Evolutionary conservation across 2,113 vertebrate species (phyloP), one percentile per base, ranked within the genome.

Genomic region (Nannospalax galili): DNA sequence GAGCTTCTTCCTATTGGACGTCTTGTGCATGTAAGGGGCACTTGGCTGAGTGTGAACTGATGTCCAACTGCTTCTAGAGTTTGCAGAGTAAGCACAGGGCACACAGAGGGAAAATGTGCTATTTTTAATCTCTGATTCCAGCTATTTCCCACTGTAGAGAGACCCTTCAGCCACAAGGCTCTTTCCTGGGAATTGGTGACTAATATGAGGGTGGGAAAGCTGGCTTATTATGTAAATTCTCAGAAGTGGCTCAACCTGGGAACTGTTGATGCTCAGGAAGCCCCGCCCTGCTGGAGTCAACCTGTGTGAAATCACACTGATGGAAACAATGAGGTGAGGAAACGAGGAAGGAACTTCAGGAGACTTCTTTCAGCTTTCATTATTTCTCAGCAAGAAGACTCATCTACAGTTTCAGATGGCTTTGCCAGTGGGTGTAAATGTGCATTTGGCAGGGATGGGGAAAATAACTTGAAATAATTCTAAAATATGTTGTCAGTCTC

Each of bases 291-390:
- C n/a, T 75, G 24, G 22, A 56, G 16, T 14, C 48, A 12, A 1
- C 0, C 11, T 28, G 6, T 0, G 10, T 26, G 20, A 78, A 26
- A 48, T 1, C 22, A 16, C 37, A 11, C 0, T 20, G 3, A 42
- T 22, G 7, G 28, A 70, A 42, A 73, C 42, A 7, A 20, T 0
- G 12, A 37, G 22, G 26, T 7, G 11, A 77, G 1, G 8, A 45
- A 69, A 26, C 0, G 10, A 16, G 45, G 2, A 73, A 90, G 22
- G 40, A 74, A 16, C 80, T 42, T 42, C 88, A 52, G 52, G 56
- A 64, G 40, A 7, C 70, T 60, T 86, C 24, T 9, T 12, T 4
- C 11, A 58, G 22, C 42, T 62, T 9, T 8, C 8, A 0, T 1
- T 48, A 62, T 7, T 8, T 72, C 40, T 77, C 4, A 17, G 22